Percentiles rank a stretch among this genome's conserved stretches.
These are phyloP conservation scores for Lasioglossum villosulum DNA, from an alignment of 2,888 invertebrate species.

Conservation along the genomic window DNA sequence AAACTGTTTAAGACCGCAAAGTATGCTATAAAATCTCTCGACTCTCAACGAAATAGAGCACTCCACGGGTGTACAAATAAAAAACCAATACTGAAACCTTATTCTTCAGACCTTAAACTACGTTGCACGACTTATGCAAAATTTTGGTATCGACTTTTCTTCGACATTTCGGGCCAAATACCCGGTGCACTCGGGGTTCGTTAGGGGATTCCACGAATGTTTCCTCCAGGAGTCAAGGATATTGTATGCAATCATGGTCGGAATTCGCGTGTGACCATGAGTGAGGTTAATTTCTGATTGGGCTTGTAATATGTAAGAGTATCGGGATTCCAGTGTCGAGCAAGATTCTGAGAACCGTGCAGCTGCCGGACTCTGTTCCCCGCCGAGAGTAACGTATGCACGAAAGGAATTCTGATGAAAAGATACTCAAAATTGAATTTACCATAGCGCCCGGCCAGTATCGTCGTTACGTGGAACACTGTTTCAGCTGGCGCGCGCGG, in stretches of 20 bases:
- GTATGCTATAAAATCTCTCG: too few species aligned
- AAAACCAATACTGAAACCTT: too few species aligned
- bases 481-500: conserved; percentile 52
- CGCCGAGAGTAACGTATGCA: conserved; percentile 66
- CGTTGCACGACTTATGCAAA: too few species aligned
- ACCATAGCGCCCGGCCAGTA: conserved; percentile 44
- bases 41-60: too few species aligned
- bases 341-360: neutral
- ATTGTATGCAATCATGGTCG: conserved; percentile 17
- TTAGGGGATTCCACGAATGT: conserved; percentile 32
- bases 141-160: too few species aligned
- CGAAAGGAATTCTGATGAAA: conserved; percentile 72
- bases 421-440: conserved; percentile 75
- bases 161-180: too few species aligned
- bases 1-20: too few species aligned
- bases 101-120: too few species aligned
- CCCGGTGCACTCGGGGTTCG: neutral
- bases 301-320: conserved; percentile 4
- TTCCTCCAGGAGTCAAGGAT: conserved; percentile 28
- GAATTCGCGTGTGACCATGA: conserved; percentile 44
- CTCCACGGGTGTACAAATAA: too few species aligned
- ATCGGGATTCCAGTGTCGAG: conserved; percentile 35
- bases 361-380: conserved; percentile 42
- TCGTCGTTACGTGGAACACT: conserved; percentile 52
- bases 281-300: conserved; percentile 37